Conservation (phyloP, 2,888 invertebrate species). For the Nymphalis urticae region DNA sequence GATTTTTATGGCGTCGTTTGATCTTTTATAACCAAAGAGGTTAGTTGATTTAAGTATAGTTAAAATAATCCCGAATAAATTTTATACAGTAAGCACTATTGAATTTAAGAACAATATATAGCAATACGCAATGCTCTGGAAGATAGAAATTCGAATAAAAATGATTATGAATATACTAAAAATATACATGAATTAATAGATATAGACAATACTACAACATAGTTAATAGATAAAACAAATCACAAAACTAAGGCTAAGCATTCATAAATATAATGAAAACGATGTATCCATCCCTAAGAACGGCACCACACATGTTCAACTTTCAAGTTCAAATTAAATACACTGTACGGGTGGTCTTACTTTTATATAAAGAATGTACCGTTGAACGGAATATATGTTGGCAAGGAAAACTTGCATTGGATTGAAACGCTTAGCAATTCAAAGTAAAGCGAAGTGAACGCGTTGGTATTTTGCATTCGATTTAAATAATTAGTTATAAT, state of each 20-base stretch:
- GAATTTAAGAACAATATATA: too few relatives aligned
- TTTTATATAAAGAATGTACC: background rate
- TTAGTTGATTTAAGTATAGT: background rate
- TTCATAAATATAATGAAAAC: background rate
- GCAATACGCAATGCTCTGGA: too few relatives aligned
- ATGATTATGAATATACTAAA: too few relatives aligned
- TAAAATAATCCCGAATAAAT: background rate
- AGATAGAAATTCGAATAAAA: too few relatives aligned
- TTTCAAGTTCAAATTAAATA: slow-evolving; percentile 25
- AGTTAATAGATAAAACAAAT: background rate
- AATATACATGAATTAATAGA: too few relatives aligned
- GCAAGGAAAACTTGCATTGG: slow-evolving; percentile 33
- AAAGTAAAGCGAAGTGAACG: slow-evolving; percentile 34
- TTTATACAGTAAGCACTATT: too few relatives aligned
- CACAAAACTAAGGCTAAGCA: background rate
- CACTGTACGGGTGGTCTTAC: slow-evolving; percentile 27
- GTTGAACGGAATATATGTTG: slow-evolving; percentile 1
- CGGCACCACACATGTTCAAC: slow-evolving; percentile 19
- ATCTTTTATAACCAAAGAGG: background rate
- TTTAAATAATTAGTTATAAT: slow-evolving; percentile 38
- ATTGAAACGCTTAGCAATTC: slow-evolving; percentile 37
- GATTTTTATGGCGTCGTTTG: slow-evolving; percentile 17
- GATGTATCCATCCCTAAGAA: background rate
- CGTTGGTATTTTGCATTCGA: slow-evolving; percentile 36
- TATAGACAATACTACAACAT: too few relatives aligned